These are phyloP conservation scores for Grammatotria lemairii DNA, from an alignment of 2,113 vertebrate genomes.

Conservation along the genomic window DNA sequence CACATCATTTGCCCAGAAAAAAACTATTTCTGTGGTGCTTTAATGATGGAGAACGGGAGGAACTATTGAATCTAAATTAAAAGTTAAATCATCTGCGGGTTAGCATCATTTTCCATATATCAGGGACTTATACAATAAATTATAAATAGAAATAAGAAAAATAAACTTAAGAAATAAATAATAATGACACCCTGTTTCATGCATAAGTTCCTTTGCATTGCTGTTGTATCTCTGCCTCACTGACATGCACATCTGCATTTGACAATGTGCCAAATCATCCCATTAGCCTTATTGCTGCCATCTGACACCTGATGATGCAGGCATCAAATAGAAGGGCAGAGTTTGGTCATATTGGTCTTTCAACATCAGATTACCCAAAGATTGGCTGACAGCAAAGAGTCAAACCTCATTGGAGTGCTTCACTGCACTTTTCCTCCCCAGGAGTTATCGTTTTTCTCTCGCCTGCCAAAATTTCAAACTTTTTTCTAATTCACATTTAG, in stretches of 20 bases:
- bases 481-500: neutral
- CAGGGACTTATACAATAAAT: neutral
- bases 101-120: neutral
- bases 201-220: neutral
- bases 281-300: slow-evolving; percentile 72
- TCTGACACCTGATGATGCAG: slow-evolving; percentile 47
- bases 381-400: neutral
- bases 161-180: neutral
- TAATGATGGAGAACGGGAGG: fast-evolving
- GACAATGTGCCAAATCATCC: slow-evolving; percentile 54
- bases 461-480: neutral
- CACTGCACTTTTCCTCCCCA: neutral
- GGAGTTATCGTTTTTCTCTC: neutral
- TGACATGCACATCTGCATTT: slow-evolving; percentile 7
- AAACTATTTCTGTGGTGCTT: neutral
- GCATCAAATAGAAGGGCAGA: slow-evolving; percentile 14
- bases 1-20: neutral
- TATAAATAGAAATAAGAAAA: neutral
- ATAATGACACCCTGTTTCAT: neutral
- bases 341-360: slow-evolving; percentile 50
- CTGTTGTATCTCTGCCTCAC: neutral
- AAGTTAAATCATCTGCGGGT: neutral
- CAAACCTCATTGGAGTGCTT: neutral
- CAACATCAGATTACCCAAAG: slow-evolving; percentile 39
- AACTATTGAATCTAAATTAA: neutral